A percentile compares a stretch with the other conserved stretches of the same genome.
Evolutionary conservation across 2,113 vertebrate species (phyloP).

Genomic region (Pseudorectes ferrugineus): DNA sequence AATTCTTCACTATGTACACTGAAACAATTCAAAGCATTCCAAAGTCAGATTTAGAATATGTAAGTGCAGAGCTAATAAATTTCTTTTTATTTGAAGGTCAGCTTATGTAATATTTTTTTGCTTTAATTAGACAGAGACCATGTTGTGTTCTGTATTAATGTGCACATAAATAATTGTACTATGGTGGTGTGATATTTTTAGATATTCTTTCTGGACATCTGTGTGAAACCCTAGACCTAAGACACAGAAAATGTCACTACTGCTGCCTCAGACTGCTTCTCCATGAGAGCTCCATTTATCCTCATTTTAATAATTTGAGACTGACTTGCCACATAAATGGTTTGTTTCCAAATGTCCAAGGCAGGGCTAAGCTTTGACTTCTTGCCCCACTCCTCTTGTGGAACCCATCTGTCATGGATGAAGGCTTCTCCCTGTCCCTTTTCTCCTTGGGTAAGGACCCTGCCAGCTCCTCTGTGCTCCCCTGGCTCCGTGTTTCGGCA

Average conservation of each 20-base stretch:
- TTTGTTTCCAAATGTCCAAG: background rate
- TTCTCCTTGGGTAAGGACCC: background rate
- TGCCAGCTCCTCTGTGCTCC: background rate
- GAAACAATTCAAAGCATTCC: background rate
- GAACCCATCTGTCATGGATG: background rate
- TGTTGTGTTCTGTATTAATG: background rate
- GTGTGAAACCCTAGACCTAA: background rate
- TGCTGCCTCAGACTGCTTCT: background rate
- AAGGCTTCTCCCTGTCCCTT: background rate
- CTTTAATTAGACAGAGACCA: background rate
- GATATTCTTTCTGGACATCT: background rate
- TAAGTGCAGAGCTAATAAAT: background rate
- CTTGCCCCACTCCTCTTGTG: rapidly evolving
- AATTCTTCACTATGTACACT: background rate
- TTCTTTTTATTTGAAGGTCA: background rate
- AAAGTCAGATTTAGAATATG: background rate
- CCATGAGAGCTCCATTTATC: background rate
- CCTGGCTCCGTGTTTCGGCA: background rate
- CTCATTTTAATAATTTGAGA: background rate
- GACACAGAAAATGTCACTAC: background rate
- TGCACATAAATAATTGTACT: background rate
- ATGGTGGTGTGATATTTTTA: background rate
- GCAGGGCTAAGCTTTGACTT: background rate
- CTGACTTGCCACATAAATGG: background rate
- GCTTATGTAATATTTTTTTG: background rate